Evolutionary conservation across 92 coral and sea anemone species (phyloP), one percentile per base, ranked within the genome.

Genomic region (Bergia puertoricense): DNA sequence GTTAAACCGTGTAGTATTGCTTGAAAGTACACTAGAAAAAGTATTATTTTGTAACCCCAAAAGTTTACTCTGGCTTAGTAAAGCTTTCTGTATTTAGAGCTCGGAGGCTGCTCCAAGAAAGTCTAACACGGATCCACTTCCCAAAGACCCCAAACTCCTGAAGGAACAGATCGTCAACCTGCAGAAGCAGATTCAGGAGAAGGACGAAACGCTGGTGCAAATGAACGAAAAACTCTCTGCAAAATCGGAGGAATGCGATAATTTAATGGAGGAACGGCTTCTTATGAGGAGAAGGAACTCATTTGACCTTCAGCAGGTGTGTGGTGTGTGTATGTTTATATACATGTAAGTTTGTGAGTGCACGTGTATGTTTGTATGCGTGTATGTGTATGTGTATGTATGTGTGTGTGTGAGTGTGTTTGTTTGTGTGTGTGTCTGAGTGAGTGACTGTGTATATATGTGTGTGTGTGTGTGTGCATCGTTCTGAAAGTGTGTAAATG

Each of bases 201-300:
- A 90, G 80, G 99, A 97, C 10, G 91, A 88, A 41, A 75, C 99
- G 6, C 87, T 97, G 14, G 79, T 42, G 41, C 96, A 94, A 74
- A 30, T 94, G 81, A 95, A 90, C 76, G 91, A 91, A 3, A 95
- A 94, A 74, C 86, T 95, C 76, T 91, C 98, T 77, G 80, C 41
- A 74, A 97, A 94, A 89, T 80, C 94, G 39, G 95, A 95, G 78
- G 98, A 97, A 85, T 97, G 98, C 86, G 94, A 91, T 74, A 91
- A 86, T 81, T 89, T 97, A 85, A 62, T 92, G 81, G 99, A 97
- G 41, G 98, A 97, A 85, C 92, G 92, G 73, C 94, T 91, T 79
- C 91, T 92, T 4, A 57, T 95, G 71, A 93, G 98, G 69, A 91
- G 88, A 38, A 86, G 92, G 85, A 95, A 77, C 88, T 91, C 98